phyloP scores from a whole-genome alignment of 1,140 invertebrate genomes.

The Macrosteles quadrilineatus region DNA sequence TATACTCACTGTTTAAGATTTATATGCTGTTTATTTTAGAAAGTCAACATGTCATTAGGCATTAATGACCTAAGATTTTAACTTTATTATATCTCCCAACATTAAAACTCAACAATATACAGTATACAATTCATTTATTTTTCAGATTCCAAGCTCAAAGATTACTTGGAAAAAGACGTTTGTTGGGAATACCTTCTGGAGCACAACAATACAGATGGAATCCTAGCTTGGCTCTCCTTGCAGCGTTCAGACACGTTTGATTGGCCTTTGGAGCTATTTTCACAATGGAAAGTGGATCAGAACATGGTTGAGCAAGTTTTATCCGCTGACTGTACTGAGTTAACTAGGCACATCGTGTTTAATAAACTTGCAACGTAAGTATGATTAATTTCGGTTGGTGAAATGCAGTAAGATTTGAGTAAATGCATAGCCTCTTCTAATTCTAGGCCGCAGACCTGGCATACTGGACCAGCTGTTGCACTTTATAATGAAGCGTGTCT shows the following conservation, averaged over 20 bases:
- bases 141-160: not conserved
- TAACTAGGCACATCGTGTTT: not conserved
- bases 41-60: not conserved
- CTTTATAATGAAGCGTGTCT: too few relatives aligned
- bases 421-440: too few relatives aligned
- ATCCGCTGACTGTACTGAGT: not conserved
- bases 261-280: not conserved
- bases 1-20: not conserved
- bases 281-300: not conserved
- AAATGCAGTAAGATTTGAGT: too few relatives aligned
- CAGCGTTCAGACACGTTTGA: not conserved
- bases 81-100: not conserved
- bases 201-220: constrained; percentile 4
- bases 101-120: not conserved
- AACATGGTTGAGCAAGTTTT: not conserved
- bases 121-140: not conserved
- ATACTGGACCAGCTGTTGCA: too few relatives aligned
- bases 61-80: not conserved
- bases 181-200: not conserved
- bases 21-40: not conserved
- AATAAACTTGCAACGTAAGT: not conserved
- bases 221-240: not conserved
- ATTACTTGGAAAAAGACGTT: not conserved
- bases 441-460: too few relatives aligned
- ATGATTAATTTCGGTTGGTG: not conserved